phyloP scores from a whole-genome alignment of 2,888 invertebrate species.

The Cremastinae sp. region DNA sequence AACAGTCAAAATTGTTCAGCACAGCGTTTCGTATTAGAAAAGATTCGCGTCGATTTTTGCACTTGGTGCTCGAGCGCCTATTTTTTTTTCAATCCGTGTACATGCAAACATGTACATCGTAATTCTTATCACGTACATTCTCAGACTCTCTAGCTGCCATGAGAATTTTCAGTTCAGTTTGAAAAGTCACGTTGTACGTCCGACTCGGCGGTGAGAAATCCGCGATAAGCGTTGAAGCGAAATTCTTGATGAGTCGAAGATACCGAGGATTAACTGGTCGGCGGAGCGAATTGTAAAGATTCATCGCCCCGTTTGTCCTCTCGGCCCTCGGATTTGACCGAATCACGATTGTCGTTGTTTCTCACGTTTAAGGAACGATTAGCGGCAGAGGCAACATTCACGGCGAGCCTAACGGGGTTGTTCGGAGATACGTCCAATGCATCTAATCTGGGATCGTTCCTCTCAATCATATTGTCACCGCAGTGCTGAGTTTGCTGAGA shows the following conservation, averaged over 20 bases:
- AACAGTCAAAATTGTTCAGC: slow-evolving; percentile 24
- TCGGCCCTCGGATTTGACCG: slow-evolving; percentile 51
- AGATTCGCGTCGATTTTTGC: background rate
- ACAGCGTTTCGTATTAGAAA: slow-evolving; percentile 10
- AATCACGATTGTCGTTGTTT: slow-evolving; percentile 33
- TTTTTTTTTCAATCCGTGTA: slow-evolving; percentile 1
- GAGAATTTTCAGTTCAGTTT: background rate
- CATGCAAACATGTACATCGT: background rate
- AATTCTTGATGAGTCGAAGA: slow-evolving; percentile 35
- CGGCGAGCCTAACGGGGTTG: slow-evolving; percentile 59
- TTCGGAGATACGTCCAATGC: slow-evolving; percentile 37
- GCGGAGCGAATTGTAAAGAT: slow-evolving; percentile 59
- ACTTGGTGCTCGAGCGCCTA: slow-evolving; percentile 11
- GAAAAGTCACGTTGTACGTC: slow-evolving; percentile 28
- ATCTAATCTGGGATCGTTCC: slow-evolving; percentile 40
- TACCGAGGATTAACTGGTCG: slow-evolving; percentile 61
- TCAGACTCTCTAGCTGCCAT: slow-evolving; percentile 3
- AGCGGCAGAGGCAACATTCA: slow-evolving; percentile 56
- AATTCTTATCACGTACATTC: slow-evolving; percentile 1
- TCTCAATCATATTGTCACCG: slow-evolving; percentile 17
- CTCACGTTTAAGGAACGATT: slow-evolving; percentile 43
- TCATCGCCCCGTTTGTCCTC: slow-evolving; percentile 51
- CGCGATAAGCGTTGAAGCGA: slow-evolving; percentile 32
- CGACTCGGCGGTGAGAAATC: slow-evolving; percentile 35
- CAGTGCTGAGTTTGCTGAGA: slow-evolving; percentile 30